A percentile compares a stretch with the other conserved stretches of the same genome.
phyloP scores from a whole-genome alignment of 2,113 vertebrate genomes.

The Grammomys surdaster region DNA sequence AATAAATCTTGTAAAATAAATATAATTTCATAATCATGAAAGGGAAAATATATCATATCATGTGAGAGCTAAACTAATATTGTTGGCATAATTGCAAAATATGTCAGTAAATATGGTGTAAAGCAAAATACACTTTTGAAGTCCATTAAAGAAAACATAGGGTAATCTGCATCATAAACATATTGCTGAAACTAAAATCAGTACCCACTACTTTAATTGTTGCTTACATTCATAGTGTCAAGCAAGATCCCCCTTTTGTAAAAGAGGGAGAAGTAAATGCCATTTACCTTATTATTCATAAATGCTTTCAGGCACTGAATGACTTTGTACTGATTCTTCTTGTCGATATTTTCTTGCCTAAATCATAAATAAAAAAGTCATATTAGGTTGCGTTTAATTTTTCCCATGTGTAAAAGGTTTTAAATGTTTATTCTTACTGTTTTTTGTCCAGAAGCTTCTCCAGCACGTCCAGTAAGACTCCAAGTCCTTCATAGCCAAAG shows the following conservation, averaged over 20 bases:
- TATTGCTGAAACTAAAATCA: conserved; percentile 34
- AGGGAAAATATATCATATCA: conserved; percentile 24
- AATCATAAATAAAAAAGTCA: conserved; percentile 63
- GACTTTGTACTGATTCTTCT: conserved; percentile 98
- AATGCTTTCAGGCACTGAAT: conserved; percentile 99
- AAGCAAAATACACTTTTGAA: conserved; percentile 52
- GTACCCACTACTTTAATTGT: not conserved
- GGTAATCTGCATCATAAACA: conserved; percentile 33
- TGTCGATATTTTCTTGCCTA: conserved; percentile 97
- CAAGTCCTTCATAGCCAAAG: conserved; percentile 98
- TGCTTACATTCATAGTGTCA: conserved; percentile 8
- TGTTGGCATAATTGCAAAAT: not conserved
- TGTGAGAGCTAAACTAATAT: not conserved
- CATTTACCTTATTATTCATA: conserved; percentile 99
- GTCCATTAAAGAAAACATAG: conserved; percentile 12
- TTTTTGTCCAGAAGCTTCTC: conserved; percentile 98
- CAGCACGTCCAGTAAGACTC: conserved; percentile 94
- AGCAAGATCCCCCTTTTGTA: conserved; percentile 16
- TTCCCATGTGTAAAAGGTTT: not conserved
- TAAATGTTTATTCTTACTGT: conserved; percentile 90
- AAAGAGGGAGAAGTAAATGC: conserved; percentile 25
- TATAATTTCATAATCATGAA: conserved; percentile 1
- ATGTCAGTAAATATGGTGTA: conserved; percentile 8
- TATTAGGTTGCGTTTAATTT: not conserved
- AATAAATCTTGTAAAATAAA: not conserved